Evolutionary conservation across 2,888 invertebrate species (phyloP).

Genomic region (Ochlodes sylvanus): DNA sequence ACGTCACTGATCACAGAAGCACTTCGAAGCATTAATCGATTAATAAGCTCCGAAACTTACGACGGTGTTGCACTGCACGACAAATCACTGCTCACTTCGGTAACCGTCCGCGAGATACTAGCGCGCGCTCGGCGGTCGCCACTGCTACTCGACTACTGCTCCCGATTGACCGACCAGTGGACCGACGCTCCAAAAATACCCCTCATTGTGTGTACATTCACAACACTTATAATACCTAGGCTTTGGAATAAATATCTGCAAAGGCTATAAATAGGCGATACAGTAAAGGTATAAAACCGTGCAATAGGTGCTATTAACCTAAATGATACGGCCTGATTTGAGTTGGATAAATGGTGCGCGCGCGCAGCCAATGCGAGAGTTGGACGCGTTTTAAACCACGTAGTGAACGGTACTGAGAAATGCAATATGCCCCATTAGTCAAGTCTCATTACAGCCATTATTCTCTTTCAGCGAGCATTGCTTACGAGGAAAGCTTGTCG

Average conservation of each 20-base stretch:
- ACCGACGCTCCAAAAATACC: slow-evolving; percentile 74
- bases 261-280: slow-evolving; percentile 67
- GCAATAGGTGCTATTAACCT: slow-evolving; percentile 56
- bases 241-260: slow-evolving; percentile 71
- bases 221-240: slow-evolving; percentile 74
- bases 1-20: slow-evolving; percentile 63
- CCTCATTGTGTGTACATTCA: slow-evolving; percentile 76
- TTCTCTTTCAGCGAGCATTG: slow-evolving; percentile 15
- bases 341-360: slow-evolving; percentile 42
- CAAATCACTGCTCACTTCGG: slow-evolving; percentile 58
- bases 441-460: slow-evolving; percentile 27
- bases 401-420: slow-evolving; percentile 17
- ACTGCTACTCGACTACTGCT: slow-evolving; percentile 62
- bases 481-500: slow-evolving; percentile 30
- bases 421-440: slow-evolving; percentile 30
- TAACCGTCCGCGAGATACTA: slow-evolving; percentile 52
- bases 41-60: slow-evolving; percentile 76
- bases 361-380: slow-evolving; percentile 32
- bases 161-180: slow-evolving; percentile 56
- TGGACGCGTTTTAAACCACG: slow-evolving; percentile 34
- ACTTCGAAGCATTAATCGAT: slow-evolving; percentile 70
- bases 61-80: slow-evolving; percentile 58
- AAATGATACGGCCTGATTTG: slow-evolving; percentile 51
- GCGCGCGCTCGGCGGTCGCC: slow-evolving; percentile 66
- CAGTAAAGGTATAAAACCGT: slow-evolving; percentile 50